Evolutionary conservation across 2,797 vertebrate species (phyloP), one percentile per base, ranked within the genome.

Genomic region (Lagocephalus sceleratus): DNA sequence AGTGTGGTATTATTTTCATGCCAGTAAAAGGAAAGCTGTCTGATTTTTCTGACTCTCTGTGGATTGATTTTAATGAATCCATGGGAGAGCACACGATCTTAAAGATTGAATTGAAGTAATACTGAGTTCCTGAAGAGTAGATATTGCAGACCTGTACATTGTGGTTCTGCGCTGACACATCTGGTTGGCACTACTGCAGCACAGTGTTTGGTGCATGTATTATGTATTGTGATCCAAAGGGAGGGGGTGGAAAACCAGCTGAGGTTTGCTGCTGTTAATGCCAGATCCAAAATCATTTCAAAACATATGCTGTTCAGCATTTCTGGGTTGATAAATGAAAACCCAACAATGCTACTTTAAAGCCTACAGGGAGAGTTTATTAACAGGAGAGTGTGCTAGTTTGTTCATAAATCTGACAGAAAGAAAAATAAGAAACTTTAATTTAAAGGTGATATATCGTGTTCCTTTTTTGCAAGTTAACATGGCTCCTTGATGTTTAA

Each of bases 161-260:
- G 25, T 25, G 25, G 2, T 5, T 29, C 26, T 5, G 26, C 26
- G 10, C 9, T 29, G 9, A 29, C 9, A 29, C 29, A 29, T 29
- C 29, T 29, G 29, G 29, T 29, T 11, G 29, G 29, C 29, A 29
- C 29, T 10, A 29, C 29, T 29, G 26, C 26, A 29, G 26, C 5
- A 29, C 26, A 6, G 26, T 29, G 29, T 29, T 29, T 29, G 29
- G 29, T 29, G 29, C 29, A 29, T 11, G 29, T 29, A 10, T 51
- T 39, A 56, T 59, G 57, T 20, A 48, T 35, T n/a, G 17, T 52
- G 35, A 71, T 62, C 54, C 17, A 53, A 76, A 9, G 17, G 21
- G 47, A 49, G 40, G 22, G 10, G 14, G 56, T 51, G 23, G 46
- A 63, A 68, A 68, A 60, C 29, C 61, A 49, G 49, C 51, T 57